phyloP scores from a whole-genome alignment of 2,113 vertebrate genomes.

The Oreochromis niloticus region DNA sequence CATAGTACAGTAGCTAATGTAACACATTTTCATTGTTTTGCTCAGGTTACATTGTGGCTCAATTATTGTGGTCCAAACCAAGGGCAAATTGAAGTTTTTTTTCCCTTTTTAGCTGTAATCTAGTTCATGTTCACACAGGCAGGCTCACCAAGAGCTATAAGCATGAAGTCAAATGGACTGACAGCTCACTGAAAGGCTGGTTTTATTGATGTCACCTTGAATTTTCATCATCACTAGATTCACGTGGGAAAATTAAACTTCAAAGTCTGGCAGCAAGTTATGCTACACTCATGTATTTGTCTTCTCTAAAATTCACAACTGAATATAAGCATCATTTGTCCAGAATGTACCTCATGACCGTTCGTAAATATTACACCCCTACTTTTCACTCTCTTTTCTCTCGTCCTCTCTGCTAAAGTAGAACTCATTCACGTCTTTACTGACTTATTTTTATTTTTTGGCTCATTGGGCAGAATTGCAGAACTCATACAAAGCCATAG shows the following conservation, averaged over 20 bases:
- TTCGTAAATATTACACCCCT: neutral
- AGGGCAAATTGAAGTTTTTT: neutral
- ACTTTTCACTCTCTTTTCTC: rapidly evolving
- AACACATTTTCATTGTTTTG: neutral
- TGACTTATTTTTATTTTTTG: neutral
- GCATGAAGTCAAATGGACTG: neutral
- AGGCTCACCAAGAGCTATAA: neutral
- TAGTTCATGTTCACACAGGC: neutral
- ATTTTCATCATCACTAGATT: neutral
- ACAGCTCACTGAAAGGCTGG: neutral
- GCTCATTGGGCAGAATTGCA: rapidly evolving
- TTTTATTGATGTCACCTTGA: neutral
- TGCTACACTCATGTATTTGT: neutral
- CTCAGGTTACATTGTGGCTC: neutral
- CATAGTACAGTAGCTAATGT: neutral
- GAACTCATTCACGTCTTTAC: neutral
- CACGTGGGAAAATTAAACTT: neutral
- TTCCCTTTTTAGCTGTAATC: neutral
- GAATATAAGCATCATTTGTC: neutral
- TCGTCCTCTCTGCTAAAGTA: neutral
- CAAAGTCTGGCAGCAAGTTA: neutral
- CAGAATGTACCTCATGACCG: neutral
- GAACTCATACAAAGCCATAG: neutral
- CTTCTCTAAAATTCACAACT: neutral
- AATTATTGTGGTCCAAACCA: neutral